Base-by-base conservation (phyloP, 1,140 invertebrate genomes). In the Onthophagus taurus region DNA sequence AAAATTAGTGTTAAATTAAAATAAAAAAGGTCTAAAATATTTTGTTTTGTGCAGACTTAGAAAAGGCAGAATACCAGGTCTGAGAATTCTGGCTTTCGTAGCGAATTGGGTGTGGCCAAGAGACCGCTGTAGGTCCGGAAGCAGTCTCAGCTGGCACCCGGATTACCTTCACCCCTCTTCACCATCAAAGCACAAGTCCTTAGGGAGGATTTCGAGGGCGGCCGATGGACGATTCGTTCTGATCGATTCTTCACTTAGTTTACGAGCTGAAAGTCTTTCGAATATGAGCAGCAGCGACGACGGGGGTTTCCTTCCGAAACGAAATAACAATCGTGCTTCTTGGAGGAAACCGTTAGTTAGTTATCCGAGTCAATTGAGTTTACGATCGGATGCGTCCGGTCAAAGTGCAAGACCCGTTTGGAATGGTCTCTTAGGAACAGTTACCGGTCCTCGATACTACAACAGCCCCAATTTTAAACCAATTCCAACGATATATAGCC, bases 1-100 rank as follows among this genome's bases (percentile, higher is more conserved):
- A 43, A 43, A 43, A 43, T 43, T 43, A 43, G 19, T 43, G 26
- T 43, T 31, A 11, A 7, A 33, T 24, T 2, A 42, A 23, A 16
- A 29, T 7, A 0, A 12, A 7, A 29, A 16, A 23, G n/a, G 23
- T 17, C 23, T 38, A 12, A 24, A 31, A 21, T 19, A 18, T 31
- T 26, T 60, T 43, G 63, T 65, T 41, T 62, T 47, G 54, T 58
- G 37, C 71, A 89, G 86, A 86, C 78, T 81, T 85, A 83, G 85
- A 81, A 79, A 85, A 84, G 78, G 85, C 85, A 74, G 86, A 89
- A 80, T 89, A 89, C 83, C 86, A 85, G 82, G 85, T 88, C 69
- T 89, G 78, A 84, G 74, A 65, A 73, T 80, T 51, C 65, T 82
- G 51, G 64, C 67, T 37, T 77, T 80, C 58, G 72, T 77, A 47